These are phyloP conservation scores for Scaptomyza polygonia DNA, from an alignment of 2,888 invertebrate species.

Conservation along the genomic window DNA sequence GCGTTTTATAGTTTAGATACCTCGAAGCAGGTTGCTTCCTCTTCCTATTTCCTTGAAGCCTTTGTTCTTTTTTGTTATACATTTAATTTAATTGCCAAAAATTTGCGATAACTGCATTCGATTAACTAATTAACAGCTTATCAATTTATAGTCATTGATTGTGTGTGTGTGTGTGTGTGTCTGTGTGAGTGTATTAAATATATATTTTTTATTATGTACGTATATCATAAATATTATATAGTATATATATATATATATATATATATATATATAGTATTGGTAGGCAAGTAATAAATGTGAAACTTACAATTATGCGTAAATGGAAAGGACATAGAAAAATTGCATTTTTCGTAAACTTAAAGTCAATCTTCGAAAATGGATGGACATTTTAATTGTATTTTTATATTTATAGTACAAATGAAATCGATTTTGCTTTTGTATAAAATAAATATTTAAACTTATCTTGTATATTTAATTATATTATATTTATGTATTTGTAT, in stretches of 20 bases:
- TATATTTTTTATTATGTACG: conserved; percentile 4
- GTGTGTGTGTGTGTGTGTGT: conserved; percentile 18
- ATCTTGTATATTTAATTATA: conserved; percentile 56
- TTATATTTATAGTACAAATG: conserved; percentile 62
- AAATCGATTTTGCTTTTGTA: conserved; percentile 57
- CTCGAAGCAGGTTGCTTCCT: conserved; percentile 50
- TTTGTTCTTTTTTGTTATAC: conserved; percentile 35
- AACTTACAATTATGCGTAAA: conserved; percentile 58
- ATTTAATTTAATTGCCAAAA: conserved; percentile 46
- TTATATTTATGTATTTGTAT: conserved; percentile 41
- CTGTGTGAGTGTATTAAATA: background rate
- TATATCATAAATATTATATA: conserved; percentile 35
- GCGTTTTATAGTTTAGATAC: conserved; percentile 65
- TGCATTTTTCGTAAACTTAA: conserved; percentile 75
- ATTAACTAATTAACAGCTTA: conserved; percentile 79
- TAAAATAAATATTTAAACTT: conserved; percentile 65
- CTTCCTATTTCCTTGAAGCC: conserved; percentile 26
- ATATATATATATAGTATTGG: conserved; percentile 31
- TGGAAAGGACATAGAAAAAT: conserved; percentile 76
- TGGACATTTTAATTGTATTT: conserved; percentile 64
- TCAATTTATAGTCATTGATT: conserved; percentile 43
- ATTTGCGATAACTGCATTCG: conserved; percentile 60
- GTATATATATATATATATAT: conserved; percentile 1
- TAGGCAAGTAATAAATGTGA: conserved; percentile 41
- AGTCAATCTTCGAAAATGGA: conserved; percentile 72